Conservation (phyloP, 2,113 vertebrate species). For the Cheirogaleus medius region DNA sequence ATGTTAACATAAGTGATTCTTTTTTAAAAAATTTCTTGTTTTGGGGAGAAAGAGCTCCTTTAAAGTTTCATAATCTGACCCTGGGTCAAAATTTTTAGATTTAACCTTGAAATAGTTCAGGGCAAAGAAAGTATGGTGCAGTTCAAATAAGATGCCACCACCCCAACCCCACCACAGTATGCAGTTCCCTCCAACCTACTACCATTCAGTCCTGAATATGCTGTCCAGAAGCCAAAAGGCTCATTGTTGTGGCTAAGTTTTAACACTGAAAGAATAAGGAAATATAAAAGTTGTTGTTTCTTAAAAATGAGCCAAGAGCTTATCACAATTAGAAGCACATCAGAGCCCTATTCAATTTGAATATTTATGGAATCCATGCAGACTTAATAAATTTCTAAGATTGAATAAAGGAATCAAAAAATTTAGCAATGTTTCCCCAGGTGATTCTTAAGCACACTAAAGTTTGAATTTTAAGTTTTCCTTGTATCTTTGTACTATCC, state of each 20-base stretch:
- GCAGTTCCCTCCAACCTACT: no score
- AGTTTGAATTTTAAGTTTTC: neutral
- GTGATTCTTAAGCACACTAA: neutral
- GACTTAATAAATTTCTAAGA: neutral
- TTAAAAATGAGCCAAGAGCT: neutral
- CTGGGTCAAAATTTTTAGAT: neutral
- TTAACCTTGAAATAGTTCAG: neutral
- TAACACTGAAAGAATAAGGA: neutral
- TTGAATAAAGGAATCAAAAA: neutral
- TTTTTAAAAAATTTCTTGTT: neutral
- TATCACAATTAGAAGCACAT: neutral
- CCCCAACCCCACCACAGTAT: rapidly evolving
- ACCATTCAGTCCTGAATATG: neutral
- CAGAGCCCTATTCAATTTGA: neutral
- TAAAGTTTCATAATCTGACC: neutral
- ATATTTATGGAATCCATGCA: neutral
- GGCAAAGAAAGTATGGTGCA: neutral
- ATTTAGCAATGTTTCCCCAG: neutral
- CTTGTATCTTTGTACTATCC: neutral
- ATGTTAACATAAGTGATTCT: neutral
- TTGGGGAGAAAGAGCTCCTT: neutral
- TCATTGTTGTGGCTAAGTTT: neutral
- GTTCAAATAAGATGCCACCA: neutral
- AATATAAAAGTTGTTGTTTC: neutral
- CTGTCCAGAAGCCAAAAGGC: neutral